Base-by-base conservation (phyloP, 2,888 invertebrate genomes). In the Dryadula phaetusa region DNA sequence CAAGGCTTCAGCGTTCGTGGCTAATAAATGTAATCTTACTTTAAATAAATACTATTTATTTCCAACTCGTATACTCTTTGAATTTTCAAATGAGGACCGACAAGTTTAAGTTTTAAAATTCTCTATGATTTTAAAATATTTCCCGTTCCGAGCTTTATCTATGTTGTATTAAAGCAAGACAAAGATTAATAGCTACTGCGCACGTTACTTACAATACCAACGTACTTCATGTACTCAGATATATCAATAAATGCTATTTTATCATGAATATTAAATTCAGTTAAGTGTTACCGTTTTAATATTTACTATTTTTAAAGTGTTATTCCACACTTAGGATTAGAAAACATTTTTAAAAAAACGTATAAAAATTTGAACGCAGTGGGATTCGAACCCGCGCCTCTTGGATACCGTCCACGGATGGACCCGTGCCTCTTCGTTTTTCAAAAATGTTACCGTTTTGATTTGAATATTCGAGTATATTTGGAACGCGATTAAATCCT, bases 11-110 rank as follows among this genome's bases (percentile, higher is more conserved):
- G 62, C 68, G 53, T 25, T 66, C 61, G 65, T 62, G 69, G 68
- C 68, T 69, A 70, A 70, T 66, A 68, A 68, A 70, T 66, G 62
- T 66, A 64, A 63, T 66, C 63, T 47, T 56, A 46, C 40, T 52
- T 61, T 68, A 53, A 66, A 68, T 49, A 52, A 64, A 70, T 46
- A 42, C 61, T 56, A 69, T 66, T 52, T 70, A 66, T 68, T 62
- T 56, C 16, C 40, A 54, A 22, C 40, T 40, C 56, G 56, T 25
- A 40, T 60, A 44, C 60, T 28, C 46, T 62, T 54, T 66, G 49
- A 44, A 66, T 46, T 52, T 53, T 66, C 46, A 60, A 60, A 60
- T 60, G 46, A 60, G 46, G 7, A 60, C 60, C 32, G 60, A 46
- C 60, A 44, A 46, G 18, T 60, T 44, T 32, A 20, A 12, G 28